These are phyloP conservation scores for Fragum sueziense DNA, from an alignment of 2,888 invertebrate genomes.

Conservation along the genomic window DNA sequence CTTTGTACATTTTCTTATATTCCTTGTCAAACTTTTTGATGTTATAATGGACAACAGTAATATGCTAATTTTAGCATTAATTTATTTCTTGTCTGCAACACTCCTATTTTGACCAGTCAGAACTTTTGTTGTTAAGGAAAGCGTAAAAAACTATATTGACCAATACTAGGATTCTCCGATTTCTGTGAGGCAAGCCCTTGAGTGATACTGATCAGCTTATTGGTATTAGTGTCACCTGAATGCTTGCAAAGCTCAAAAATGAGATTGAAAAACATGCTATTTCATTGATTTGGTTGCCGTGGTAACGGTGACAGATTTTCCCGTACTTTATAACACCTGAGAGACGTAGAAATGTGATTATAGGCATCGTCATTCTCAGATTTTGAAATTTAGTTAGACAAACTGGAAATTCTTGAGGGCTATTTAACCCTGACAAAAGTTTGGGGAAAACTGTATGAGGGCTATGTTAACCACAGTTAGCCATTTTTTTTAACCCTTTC, in stretches of 20 bases:
- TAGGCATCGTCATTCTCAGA: not conserved
- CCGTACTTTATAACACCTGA: constrained; percentile 20
- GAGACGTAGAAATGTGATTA: constrained; percentile 8
- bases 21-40: not conserved
- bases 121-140: not conserved
- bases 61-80: too few species aligned
- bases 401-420: not conserved
- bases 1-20: not conserved
- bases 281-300: constrained; percentile 43
- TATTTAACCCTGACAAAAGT: not conserved
- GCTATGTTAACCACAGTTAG: too few species aligned
- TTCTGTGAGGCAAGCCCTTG: constrained; percentile 4
- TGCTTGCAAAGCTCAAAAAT: constrained; percentile 14
- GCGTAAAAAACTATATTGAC: too few species aligned
- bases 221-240: constrained; percentile 18
- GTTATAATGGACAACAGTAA: too few species aligned
- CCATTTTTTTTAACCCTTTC: too few species aligned
- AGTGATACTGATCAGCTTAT: constrained; percentile 31
- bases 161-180: not conserved
- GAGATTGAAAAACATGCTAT: constrained; percentile 48
- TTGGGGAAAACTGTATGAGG: too few species aligned
- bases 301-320: constrained; percentile 32
- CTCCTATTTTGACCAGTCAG: too few species aligned
- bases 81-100: too few species aligned
- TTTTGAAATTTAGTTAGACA: not conserved